Evolutionary conservation across 1,140 invertebrate genomes (phyloP).

Genomic region (Eupeodes corollae): DNA sequence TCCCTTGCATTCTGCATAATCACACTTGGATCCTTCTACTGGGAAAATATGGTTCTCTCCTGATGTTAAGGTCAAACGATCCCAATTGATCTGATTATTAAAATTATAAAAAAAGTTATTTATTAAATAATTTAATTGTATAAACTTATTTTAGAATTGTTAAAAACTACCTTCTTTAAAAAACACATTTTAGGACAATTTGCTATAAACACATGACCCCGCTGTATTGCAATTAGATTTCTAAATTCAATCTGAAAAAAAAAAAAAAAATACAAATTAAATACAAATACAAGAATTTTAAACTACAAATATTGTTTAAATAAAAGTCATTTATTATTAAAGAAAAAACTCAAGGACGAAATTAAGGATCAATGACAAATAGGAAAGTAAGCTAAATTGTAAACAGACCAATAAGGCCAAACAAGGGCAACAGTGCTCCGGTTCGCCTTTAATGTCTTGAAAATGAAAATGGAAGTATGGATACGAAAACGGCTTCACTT

Average conservation of each 20-base stretch:
- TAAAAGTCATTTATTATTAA: no score
- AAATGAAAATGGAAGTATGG: no score
- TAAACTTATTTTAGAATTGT: background rate
- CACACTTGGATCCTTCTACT: slow-evolving; percentile 12
- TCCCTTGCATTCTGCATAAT: slow-evolving; percentile 13
- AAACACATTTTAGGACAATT: slow-evolving; percentile 24
- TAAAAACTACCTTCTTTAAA: slow-evolving; percentile 14
- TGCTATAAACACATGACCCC: slow-evolving; percentile 27
- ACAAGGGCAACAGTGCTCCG: no score
- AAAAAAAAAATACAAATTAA: background rate
- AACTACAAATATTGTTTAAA: no score
- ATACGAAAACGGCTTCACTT: no score
- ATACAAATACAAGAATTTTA: background rate
- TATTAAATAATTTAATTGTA: background rate
- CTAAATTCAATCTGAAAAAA: slow-evolving; percentile 22
- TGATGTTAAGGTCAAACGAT: slow-evolving; percentile 21
- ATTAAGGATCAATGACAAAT: no score
- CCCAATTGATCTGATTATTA: slow-evolving; percentile 20
- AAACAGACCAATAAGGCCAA: no score
- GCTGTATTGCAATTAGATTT: slow-evolving; percentile 25
- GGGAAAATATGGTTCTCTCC: slow-evolving; percentile 22
- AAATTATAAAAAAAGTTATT: background rate
- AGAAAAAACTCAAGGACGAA: no score
- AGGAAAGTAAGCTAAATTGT: no score
- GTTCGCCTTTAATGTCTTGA: no score